Conservation (phyloP, 2,888 invertebrate species). For the Campaea margaritaria region DNA sequence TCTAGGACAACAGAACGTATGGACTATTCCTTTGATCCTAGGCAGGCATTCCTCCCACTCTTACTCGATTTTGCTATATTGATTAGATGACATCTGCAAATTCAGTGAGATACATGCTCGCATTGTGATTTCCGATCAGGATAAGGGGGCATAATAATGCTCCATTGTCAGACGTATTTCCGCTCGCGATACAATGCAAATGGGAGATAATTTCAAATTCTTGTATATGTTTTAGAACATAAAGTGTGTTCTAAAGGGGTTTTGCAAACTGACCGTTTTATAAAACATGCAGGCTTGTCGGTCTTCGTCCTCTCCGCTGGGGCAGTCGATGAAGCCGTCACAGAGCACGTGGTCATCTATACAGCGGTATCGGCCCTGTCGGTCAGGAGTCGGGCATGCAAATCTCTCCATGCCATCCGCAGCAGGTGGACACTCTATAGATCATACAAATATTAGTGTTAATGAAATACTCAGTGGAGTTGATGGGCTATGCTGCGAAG, state of each 20-base stretch:
- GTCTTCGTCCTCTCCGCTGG: slow-evolving; percentile 96
- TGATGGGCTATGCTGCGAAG: too few species aligned
- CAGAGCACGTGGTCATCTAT: slow-evolving; percentile 98
- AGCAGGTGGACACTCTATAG: slow-evolving; percentile 96
- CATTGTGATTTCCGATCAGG: too few species aligned
- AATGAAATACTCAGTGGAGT: background rate
- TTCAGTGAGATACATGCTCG: too few species aligned
- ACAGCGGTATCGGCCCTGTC: slow-evolving; percentile 96
- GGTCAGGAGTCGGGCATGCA: slow-evolving; percentile 96
- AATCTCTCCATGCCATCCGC: slow-evolving; percentile 97
- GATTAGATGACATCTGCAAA: background rate
- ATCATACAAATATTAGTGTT: slow-evolving; percentile 22
- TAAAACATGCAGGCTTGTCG: slow-evolving; percentile 98
- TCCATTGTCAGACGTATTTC: too few species aligned
- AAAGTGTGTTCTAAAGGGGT: too few species aligned
- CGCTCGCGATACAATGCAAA: too few species aligned
- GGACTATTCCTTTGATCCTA: background rate
- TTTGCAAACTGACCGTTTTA: slow-evolving; percentile 96
- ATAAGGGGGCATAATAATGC: too few species aligned
- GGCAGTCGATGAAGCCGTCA: slow-evolving; percentile 98
- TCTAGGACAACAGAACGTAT: background rate
- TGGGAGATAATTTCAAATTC: background rate
- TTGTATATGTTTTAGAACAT: background rate
- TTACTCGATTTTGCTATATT: background rate
- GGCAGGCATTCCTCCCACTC: background rate